Base-by-base conservation (phyloP, 2,797 vertebrate genomes). In the Hippopotamyrus pictus region DNA sequence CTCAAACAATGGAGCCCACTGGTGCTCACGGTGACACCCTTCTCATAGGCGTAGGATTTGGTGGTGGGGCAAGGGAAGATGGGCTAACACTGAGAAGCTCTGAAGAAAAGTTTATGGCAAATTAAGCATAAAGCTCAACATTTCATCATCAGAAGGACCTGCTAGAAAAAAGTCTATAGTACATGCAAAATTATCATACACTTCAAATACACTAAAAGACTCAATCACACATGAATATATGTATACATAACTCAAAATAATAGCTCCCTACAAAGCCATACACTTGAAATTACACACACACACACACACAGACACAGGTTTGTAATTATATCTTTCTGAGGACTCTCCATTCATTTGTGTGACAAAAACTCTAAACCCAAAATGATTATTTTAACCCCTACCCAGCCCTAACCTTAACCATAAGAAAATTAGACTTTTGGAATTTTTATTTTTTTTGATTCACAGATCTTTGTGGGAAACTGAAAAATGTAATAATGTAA, bases 41-140 rank as follows among this genome's bases (percentile, higher is more conserved):
- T 69, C 91, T 93, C 93, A 94, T 94, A 69, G 89, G 94, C 91
- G 94, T 90, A 93, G 65, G 90, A 94, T 95, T 92, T 95, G 93
- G 94, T 93, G 85, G 50, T 54, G 85, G 51, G 51, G 85, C 25
- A 54, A 5, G n/a, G 29, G 25, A 86, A 17, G 22, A 11, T 86
- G 85, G 93, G 91, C 85, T 92, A 90, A 69, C 85, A 88, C 89
- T 94, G 96, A 95, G 92, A 91, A 86, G 90, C 3, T 76, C 90
- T 91, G 90, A 90, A 95, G 94, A 94, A 96, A 93, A 94, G 92
- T 88, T 94, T 93, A 93, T 95, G 95, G 95, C 95, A 96, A 96
- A 96, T 96, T 95, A 94, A 94, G 95, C 95, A 96, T 96, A 95
- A 95, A 92, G 95, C 95, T 95, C 95, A 96, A 91, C 91, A 91